These are phyloP conservation scores for Tetraneura akinire DNA, from an alignment of 1,140 invertebrate species.

Conservation along the genomic window DNA sequence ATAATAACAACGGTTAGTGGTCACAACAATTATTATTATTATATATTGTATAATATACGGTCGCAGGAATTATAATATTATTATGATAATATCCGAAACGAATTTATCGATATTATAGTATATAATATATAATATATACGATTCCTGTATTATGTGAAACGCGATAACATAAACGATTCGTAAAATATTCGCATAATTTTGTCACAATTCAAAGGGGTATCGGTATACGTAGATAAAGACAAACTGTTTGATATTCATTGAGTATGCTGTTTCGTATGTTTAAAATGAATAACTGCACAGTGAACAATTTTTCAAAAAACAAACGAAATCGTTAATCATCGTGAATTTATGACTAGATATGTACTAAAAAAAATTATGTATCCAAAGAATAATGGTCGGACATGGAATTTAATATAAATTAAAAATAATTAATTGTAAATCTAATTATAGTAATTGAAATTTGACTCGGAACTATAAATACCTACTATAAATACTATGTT, in stretches of 20 bases:
- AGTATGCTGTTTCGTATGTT: not conserved
- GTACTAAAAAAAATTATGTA: too few relatives aligned
- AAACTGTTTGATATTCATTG: constrained; percentile 21
- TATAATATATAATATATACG: not conserved
- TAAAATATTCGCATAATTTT: constrained; percentile 19
- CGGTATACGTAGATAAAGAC: not conserved
- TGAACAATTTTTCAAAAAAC: not conserved
- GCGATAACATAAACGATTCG: constrained; percentile 17
- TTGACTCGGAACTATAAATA: too few relatives aligned
- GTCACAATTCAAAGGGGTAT: not conserved
- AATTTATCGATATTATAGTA: not conserved
- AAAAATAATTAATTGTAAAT: too few relatives aligned
- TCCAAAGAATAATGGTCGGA: too few relatives aligned
- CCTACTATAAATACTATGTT: too few relatives aligned
- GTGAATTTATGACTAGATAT: too few relatives aligned
- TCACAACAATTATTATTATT: not conserved
- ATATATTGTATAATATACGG: not conserved
- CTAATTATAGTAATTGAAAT: too few relatives aligned
- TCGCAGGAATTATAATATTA: not conserved
- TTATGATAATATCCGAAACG: not conserved
- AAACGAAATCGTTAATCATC: not conserved
- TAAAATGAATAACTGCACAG: not conserved
- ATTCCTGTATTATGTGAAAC: not conserved
- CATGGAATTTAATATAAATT: too few relatives aligned
- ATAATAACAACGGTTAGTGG: too few relatives aligned